Evolutionary conservation across 2,113 vertebrate species (phyloP).

Genomic region (Fukomys damarensis): DNA sequence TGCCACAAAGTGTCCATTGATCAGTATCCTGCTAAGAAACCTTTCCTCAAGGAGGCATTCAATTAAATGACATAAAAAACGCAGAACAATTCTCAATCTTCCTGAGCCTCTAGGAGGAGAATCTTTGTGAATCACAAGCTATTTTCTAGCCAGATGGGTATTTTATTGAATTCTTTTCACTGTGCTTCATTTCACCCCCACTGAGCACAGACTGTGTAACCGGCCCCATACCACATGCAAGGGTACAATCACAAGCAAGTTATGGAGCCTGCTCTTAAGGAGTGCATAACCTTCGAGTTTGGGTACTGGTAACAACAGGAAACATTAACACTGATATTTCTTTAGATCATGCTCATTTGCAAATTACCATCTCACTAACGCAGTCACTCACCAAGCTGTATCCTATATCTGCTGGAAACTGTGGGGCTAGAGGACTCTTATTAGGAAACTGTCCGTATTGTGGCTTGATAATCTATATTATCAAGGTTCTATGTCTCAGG

Average conservation of each 20-base stretch:
- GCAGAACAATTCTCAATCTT: slow-evolving; percentile 1
- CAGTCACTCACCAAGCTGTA: neutral
- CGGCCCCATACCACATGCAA: neutral
- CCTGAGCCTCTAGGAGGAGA: slow-evolving; percentile 32
- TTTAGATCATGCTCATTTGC: neutral
- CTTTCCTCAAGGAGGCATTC: neutral
- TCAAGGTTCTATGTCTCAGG: neutral
- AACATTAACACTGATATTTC: neutral
- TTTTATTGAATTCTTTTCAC: neutral
- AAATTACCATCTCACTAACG: neutral
- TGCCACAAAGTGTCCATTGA: neutral
- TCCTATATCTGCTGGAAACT: neutral
- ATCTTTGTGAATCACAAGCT: neutral
- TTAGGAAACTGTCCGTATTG: neutral
- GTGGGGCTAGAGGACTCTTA: neutral
- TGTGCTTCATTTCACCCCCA: neutral
- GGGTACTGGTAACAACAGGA: neutral
- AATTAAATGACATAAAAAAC: neutral
- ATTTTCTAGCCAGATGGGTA: neutral
- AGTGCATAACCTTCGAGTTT: neutral
- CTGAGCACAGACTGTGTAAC: neutral
- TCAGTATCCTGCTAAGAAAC: neutral
- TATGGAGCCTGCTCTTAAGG: neutral
- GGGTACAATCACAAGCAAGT: neutral
- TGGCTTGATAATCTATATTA: neutral